Conservation (phyloP, 2,888 invertebrate species). For the Aelia acuminata region DNA sequence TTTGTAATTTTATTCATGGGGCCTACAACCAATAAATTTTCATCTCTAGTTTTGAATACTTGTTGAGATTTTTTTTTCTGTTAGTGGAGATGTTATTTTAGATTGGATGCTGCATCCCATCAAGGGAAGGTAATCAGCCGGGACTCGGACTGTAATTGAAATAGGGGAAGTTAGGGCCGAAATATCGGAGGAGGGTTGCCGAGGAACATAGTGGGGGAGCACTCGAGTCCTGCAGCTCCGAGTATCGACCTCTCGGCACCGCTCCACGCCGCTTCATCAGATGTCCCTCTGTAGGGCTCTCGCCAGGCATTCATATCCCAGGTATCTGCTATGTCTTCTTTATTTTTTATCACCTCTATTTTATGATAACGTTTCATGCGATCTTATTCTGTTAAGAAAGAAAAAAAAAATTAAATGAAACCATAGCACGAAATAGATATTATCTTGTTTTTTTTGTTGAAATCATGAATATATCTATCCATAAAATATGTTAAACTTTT, state of each 20-base stretch:
- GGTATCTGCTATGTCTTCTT: neutral
- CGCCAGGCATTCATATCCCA: conserved; percentile 15
- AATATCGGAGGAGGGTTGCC: conserved; percentile 11
- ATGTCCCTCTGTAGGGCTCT: neutral
- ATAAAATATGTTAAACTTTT: too few species aligned
- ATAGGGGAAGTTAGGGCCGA: conserved; percentile 39
- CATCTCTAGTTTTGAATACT: neutral
- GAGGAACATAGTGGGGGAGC: neutral
- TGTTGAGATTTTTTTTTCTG: neutral
- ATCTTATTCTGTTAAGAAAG: too few species aligned
- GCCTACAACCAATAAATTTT: neutral
- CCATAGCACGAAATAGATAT: too few species aligned
- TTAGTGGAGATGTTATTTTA: neutral
- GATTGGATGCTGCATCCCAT: neutral
- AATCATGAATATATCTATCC: too few species aligned
- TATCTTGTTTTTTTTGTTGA: too few species aligned
- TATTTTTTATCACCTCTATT: neutral
- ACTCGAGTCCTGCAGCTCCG: conserved; percentile 35
- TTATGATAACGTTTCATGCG: too few species aligned
- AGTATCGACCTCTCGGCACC: conserved; percentile 2
- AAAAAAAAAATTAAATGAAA: too few species aligned
- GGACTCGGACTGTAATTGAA: conserved; percentile 22
- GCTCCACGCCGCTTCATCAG: neutral
- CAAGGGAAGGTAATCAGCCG: neutral
- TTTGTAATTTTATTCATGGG: neutral